Evolutionary conservation across 2,797 vertebrate genomes (phyloP).

Genomic region (Nasua narica): DNA sequence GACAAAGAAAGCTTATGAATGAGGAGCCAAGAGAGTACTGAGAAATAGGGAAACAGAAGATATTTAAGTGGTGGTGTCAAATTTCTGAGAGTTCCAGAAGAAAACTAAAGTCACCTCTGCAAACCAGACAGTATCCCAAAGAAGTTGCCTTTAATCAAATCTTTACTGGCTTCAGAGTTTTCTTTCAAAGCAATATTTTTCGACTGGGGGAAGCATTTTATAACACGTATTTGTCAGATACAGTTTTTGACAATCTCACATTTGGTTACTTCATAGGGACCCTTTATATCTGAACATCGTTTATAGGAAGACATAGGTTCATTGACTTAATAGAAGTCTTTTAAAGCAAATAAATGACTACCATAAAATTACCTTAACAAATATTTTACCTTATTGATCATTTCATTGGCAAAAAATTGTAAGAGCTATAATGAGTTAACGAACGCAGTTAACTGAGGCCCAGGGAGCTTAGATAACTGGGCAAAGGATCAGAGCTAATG

Average conservation of each 20-base stretch:
- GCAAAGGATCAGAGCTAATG: background rate
- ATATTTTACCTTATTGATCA: background rate
- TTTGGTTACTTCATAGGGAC: background rate
- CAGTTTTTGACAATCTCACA: background rate
- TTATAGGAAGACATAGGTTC: background rate
- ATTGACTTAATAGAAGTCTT: background rate
- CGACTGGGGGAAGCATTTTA: background rate
- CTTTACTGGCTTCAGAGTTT: background rate
- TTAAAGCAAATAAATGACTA: constrained; percentile 14
- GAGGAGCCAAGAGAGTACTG: background rate
- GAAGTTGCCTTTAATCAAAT: background rate
- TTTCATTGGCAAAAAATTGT: background rate
- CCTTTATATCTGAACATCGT: background rate
- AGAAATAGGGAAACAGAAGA: background rate
- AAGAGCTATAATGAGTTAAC: background rate
- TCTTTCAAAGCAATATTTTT: background rate
- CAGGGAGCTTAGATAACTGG: background rate
- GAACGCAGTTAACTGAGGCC: background rate
- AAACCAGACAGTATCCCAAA: background rate
- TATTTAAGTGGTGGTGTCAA: constrained; percentile 21
- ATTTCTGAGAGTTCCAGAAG: background rate
- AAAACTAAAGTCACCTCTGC: background rate
- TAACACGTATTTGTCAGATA: background rate
- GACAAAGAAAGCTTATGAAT: constrained; percentile 28
- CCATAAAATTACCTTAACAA: constrained; percentile 8